A percentile compares a stretch with the other conserved stretches of the same genome.
Evolutionary conservation across 2,888 invertebrate genomes (phyloP).

Genomic region (Epirrita christyi): DNA sequence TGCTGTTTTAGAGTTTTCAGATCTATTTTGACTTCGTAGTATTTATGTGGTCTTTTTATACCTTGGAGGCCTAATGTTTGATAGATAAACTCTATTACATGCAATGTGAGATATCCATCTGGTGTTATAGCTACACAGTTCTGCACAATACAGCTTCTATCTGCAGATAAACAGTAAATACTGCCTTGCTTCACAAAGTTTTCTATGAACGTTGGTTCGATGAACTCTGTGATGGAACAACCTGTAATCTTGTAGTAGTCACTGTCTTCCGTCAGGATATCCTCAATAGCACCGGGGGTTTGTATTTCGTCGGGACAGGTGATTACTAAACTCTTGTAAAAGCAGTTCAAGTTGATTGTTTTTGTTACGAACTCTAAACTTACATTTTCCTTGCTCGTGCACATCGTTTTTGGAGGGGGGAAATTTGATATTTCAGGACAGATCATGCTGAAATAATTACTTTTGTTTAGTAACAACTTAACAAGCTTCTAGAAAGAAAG

Average conservation of each 20-base stretch:
- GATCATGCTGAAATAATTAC: conserved; percentile 47
- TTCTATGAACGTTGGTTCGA: conserved; percentile 64
- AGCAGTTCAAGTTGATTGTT: conserved; percentile 60
- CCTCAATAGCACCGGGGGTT: conserved; percentile 57
- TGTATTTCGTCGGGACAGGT: conserved; percentile 72
- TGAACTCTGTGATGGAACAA: conserved; percentile 61
- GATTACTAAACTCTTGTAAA: conserved; percentile 69
- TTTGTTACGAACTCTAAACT: conserved; percentile 48
- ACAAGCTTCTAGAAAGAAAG: no score
- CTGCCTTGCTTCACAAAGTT: conserved; percentile 68
- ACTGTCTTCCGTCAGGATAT: conserved; percentile 60
- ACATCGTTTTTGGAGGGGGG: conserved; percentile 65
- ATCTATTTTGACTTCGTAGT: conserved; percentile 65
- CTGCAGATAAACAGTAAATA: conserved; percentile 60
- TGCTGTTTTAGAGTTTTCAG: conserved; percentile 55
- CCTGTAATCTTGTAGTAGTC: conserved; percentile 65
- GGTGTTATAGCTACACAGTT: conserved; percentile 70
- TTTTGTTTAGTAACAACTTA: no score
- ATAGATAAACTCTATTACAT: conserved; percentile 61
- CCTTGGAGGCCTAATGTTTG: conserved; percentile 77
- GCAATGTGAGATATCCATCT: conserved; percentile 64
- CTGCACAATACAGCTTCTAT: conserved; percentile 64
- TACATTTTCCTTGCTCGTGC: conserved; percentile 48
- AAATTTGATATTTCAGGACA: conserved; percentile 73
- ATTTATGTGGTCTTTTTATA: conserved; percentile 59